These are phyloP conservation scores for Psix sp. DNA, from an alignment of 1,140 invertebrate species.

Conservation along the genomic window DNA sequence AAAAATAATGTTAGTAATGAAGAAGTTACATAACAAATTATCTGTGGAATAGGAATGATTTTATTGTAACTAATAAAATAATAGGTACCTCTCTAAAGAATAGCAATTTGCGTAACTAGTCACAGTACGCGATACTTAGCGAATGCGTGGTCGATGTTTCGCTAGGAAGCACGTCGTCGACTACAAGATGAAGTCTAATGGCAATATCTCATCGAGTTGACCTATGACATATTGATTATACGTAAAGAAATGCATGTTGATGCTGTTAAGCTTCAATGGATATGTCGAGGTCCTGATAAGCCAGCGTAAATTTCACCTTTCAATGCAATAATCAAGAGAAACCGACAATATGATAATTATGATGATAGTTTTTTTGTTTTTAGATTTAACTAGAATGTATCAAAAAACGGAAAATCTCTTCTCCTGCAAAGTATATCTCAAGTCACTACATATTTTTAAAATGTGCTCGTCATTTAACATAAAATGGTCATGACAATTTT, in stretches of 20 bases:
- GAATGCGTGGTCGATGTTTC: slow-evolving; percentile 56
- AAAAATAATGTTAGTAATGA: too few species aligned
- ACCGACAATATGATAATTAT: slow-evolving; percentile 36
- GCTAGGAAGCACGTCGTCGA: slow-evolving; percentile 65
- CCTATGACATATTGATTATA: slow-evolving; percentile 70
- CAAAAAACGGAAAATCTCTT: neutral
- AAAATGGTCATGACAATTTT: slow-evolving; percentile 4
- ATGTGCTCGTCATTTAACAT: slow-evolving; percentile 8
- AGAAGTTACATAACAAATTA: too few species aligned
- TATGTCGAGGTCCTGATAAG: slow-evolving; percentile 48
- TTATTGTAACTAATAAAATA: neutral
- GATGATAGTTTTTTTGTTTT: slow-evolving; percentile 29
- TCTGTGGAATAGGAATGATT: too few species aligned
- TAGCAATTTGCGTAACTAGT: slow-evolving; percentile 41
- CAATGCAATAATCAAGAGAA: slow-evolving; percentile 51
- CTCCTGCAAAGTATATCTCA: too few species aligned
- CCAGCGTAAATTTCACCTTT: slow-evolving; percentile 52
- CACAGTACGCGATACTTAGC: slow-evolving; percentile 36
- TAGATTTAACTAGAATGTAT: neutral
- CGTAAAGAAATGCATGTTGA: slow-evolving; percentile 48
- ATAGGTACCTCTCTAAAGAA: neutral
- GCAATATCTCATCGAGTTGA: slow-evolving; percentile 72
- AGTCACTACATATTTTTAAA: too few species aligned
- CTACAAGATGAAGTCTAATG: slow-evolving; percentile 63
- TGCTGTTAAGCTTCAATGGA: slow-evolving; percentile 33